A percentile compares a stretch with the other conserved stretches of the same genome.
phyloP scores from a whole-genome alignment of 2,113 vertebrate species.

The Perognathus longimembris region DNA sequence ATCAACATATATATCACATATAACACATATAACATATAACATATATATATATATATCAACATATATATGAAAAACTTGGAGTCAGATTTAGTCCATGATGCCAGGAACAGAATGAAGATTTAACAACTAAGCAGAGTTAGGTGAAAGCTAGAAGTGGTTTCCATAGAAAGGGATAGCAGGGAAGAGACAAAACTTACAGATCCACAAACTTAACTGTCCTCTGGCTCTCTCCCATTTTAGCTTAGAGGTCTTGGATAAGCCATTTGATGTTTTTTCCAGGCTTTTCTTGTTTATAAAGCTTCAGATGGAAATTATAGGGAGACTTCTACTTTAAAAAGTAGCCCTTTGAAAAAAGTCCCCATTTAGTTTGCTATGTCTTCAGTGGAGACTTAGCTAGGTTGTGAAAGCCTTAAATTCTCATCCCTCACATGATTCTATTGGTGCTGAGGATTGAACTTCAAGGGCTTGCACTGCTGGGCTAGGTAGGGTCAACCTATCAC shows the following conservation, averaged over 20 bases:
- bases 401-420: neutral
- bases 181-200: accelerated
- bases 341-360: neutral
- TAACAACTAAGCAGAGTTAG: neutral
- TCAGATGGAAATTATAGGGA: neutral
- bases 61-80: neutral
- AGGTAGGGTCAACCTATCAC: neutral
- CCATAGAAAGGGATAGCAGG: neutral
- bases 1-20: too few relatives aligned
- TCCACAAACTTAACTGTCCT: neutral
- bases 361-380: neutral
- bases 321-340: neutral
- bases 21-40: too few relatives aligned
- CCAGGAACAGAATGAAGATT: neutral
- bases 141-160: neutral
- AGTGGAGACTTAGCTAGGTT: neutral
- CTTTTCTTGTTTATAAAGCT: neutral
- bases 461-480: neutral
- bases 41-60: too few relatives aligned
- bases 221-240: neutral
- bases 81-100: neutral
- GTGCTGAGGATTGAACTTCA: neutral
- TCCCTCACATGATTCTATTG: accelerated
- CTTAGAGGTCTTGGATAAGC: neutral
- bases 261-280: neutral